Evolutionary conservation across 1,140 invertebrate genomes (phyloP).

Genomic region (Orussus abietinus): DNA sequence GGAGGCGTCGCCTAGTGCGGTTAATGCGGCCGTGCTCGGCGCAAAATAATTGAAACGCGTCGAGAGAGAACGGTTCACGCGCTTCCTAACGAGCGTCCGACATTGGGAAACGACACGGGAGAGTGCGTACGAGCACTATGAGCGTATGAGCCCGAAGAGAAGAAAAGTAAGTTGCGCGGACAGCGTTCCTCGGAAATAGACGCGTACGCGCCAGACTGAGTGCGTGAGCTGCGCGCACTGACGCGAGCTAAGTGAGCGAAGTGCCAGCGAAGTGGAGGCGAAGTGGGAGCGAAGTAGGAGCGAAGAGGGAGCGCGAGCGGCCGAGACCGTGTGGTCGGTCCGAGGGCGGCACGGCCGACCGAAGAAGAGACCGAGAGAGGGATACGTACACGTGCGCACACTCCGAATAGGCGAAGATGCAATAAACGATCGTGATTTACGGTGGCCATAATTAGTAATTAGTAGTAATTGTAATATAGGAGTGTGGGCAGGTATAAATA

Average conservation of each 20-base stretch:
- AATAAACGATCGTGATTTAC: constrained; percentile 31
- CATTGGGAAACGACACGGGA: constrained; percentile 22
- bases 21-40: too few relatives aligned
- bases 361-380: constrained; percentile 3
- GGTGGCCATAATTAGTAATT: constrained; percentile 30
- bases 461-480: constrained; percentile 30
- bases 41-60: constrained; percentile 31
- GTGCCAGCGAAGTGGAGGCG: too few relatives aligned
- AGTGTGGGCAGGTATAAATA: constrained; percentile 24
- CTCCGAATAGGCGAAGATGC: constrained; percentile 15
- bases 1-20: too few relatives aligned
- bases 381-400: too few relatives aligned
- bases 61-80: constrained; percentile 22
- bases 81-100: constrained; percentile 24
- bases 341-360: constrained; percentile 1
- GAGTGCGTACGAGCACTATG: constrained; percentile 18
- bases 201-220: too few relatives aligned
- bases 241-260: too few relatives aligned
- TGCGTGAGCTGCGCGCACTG: too few relatives aligned
- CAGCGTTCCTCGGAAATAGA: too few relatives aligned
- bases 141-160: too few relatives aligned
- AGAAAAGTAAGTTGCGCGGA: constrained; percentile 15
- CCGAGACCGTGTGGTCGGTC: background rate
- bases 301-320: too few relatives aligned
- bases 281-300: too few relatives aligned